Evolutionary conservation across 2,113 vertebrate genomes (phyloP).

Genomic region (Lophius piscatorius): DNA sequence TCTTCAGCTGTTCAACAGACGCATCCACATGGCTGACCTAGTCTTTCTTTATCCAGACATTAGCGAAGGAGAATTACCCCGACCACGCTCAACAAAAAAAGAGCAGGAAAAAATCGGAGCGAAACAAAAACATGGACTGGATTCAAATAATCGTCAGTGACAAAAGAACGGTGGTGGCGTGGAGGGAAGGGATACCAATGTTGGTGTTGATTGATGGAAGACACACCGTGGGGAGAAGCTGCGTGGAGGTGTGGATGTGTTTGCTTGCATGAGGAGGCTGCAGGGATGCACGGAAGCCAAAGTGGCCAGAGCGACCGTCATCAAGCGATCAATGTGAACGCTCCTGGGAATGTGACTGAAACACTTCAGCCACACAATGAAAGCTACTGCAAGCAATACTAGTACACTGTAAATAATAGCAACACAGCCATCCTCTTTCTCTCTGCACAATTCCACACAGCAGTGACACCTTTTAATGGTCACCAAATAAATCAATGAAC

Average conservation of each 20-base stretch:
- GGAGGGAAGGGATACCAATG: slow-evolving; percentile 31
- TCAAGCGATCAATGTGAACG: slow-evolving; percentile 68
- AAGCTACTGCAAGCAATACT: background rate
- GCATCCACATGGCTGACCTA: slow-evolving; percentile 91
- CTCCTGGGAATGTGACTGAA: slow-evolving; percentile 76
- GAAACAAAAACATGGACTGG: slow-evolving; percentile 81
- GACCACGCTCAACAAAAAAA: slow-evolving; percentile 49
- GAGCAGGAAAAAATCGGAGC: slow-evolving; percentile 60
- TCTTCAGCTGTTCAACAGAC: slow-evolving; percentile 85
- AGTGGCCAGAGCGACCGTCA: slow-evolving; percentile 68
- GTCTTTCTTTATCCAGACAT: slow-evolving; percentile 86
- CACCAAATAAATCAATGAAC: background rate
- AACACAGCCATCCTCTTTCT: too few species aligned
- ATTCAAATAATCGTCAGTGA: slow-evolving; percentile 72
- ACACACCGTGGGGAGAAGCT: slow-evolving; percentile 78
- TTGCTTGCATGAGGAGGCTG: slow-evolving; percentile 30
- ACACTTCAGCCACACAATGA: slow-evolving; percentile 63
- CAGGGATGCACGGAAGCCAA: slow-evolving; percentile 59
- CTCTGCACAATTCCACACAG: background rate
- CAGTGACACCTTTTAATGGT: background rate
- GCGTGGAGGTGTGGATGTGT: slow-evolving; percentile 72
- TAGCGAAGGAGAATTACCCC: slow-evolving; percentile 78
- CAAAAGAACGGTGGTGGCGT: slow-evolving; percentile 45
- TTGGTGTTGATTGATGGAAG: slow-evolving; percentile 82
- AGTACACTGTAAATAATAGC: too few species aligned